Evolutionary conservation across 2,888 invertebrate species (phyloP).

Genomic region (Bimastos eiseni): DNA sequence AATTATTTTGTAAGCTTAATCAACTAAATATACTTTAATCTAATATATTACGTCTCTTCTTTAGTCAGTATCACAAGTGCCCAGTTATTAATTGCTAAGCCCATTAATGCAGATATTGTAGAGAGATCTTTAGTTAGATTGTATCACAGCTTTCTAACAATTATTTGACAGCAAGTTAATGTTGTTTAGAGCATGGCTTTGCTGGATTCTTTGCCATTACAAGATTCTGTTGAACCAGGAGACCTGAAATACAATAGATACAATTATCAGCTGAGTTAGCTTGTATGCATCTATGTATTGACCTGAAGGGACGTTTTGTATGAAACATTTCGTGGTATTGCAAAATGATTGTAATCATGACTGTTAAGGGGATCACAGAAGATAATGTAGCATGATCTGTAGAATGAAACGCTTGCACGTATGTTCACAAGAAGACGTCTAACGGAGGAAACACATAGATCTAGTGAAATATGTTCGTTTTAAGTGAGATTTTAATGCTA

Average conservation of each 20-base stretch:
- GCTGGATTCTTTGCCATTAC: not conserved
- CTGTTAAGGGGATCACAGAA: too few relatives aligned
- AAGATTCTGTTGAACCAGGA: not conserved
- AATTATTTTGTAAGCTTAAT: too few relatives aligned
- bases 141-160: not conserved
- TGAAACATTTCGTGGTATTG: too few relatives aligned
- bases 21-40: too few relatives aligned
- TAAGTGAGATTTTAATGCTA: too few relatives aligned
- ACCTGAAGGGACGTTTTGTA: too few relatives aligned
- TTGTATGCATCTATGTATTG: not conserved
- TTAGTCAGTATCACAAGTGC: not conserved
- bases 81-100: too few relatives aligned
- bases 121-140: not conserved
- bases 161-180: not conserved
- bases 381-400: too few relatives aligned
- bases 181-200: not conserved
- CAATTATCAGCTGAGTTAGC: not conserved
- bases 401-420: not conserved
- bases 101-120: not conserved
- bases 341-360: too few relatives aligned
- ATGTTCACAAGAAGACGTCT: not conserved
- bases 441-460: not conserved
- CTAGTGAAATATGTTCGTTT: not conserved
- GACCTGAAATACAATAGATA: not conserved
- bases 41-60: too few relatives aligned